Evolutionary conservation across 2,888 invertebrate genomes (phyloP).

Genomic region (Eupeodes latifasciatus): DNA sequence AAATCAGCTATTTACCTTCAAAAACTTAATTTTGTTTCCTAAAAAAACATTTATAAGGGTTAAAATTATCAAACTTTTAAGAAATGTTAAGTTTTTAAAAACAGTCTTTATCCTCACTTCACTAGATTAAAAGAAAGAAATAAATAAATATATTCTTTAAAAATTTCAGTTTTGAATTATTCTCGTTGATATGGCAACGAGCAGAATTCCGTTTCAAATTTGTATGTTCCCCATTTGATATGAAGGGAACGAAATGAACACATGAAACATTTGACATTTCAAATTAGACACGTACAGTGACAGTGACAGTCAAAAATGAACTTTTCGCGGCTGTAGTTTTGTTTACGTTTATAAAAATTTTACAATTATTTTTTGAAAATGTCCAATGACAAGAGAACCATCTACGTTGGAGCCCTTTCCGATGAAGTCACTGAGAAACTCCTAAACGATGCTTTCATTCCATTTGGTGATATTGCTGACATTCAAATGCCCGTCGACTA

Average conservation of each 20-base stretch:
- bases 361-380: conserved; percentile 81
- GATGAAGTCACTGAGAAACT: conserved; percentile 99
- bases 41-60: too few relatives aligned
- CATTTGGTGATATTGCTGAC: conserved; percentile 99
- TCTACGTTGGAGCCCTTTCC: conserved; percentile 94
- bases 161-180: conserved; percentile 11
- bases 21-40: too few relatives aligned
- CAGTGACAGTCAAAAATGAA: not conserved
- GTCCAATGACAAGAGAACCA: conserved; percentile 91
- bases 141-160: not conserved
- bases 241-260: not conserved
- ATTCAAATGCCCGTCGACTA: conserved; percentile 98
- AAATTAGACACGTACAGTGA: not conserved
- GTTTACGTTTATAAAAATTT: conserved; percentile 59
- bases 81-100: too few relatives aligned
- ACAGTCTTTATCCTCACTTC: too few relatives aligned
- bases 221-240: not conserved
- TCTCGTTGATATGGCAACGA: conserved; percentile 19
- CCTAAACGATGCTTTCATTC: conserved; percentile 97
- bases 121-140: too few relatives aligned
- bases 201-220: not conserved
- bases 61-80: too few relatives aligned
- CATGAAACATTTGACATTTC: conserved; percentile 23
- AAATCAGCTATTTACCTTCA: too few relatives aligned
- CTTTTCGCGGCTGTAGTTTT: conserved; percentile 25